A percentile compares a stretch with the other conserved stretches of the same genome.
Evolutionary conservation across 1,140 invertebrate species (phyloP).

Genomic region (Maniola jurtina): DNA sequence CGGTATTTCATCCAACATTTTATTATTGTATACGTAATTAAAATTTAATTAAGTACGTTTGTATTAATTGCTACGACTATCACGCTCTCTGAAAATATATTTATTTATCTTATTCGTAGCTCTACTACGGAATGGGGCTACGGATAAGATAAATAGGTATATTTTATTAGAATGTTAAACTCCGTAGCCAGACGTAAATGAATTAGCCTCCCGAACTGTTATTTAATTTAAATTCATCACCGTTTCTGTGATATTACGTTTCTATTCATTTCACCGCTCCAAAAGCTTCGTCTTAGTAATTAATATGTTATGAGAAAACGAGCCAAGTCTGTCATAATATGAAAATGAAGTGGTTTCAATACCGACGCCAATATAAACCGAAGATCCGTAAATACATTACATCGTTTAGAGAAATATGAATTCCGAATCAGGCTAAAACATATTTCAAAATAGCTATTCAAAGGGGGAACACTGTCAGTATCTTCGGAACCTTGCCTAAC

Average conservation of each 20-base stretch:
- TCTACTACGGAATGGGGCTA: not conserved
- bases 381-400: conserved; percentile 5
- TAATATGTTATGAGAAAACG: conserved; percentile 13
- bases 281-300: conserved; percentile 13
- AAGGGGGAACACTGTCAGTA: no score
- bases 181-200: conserved; percentile 1
- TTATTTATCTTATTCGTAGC: not conserved
- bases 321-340: conserved; percentile 20
- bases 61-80: no score
- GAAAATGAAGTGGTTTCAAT: conserved; percentile 19
- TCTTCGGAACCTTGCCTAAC: no score
- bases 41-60: no score
- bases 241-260: conserved; percentile 5
- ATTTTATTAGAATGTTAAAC: conserved; percentile 2
- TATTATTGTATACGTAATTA: no score
- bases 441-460: no score
- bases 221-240: conserved; percentile 1
- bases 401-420: conserved; percentile 10
- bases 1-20: no score
- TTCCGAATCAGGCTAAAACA: not conserved
- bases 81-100: not conserved
- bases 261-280: conserved; percentile 2
- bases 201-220: not conserved
- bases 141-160: not conserved
- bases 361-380: conserved; percentile 23